These are phyloP conservation scores for Drosophila paramelanica DNA, from an alignment of 2,888 invertebrate genomes.

Conservation along the genomic window DNA sequence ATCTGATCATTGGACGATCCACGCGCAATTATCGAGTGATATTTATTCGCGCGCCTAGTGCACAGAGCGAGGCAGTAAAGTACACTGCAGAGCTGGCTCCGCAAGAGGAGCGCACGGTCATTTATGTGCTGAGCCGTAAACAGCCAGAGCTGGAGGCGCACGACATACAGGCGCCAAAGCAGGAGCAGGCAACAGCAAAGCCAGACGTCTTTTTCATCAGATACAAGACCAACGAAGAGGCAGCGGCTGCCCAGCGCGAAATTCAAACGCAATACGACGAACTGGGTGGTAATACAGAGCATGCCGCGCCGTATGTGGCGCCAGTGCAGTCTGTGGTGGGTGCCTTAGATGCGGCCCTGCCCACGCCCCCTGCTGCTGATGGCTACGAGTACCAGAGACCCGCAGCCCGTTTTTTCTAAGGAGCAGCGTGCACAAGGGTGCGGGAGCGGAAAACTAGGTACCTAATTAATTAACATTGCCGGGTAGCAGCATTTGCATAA, in stretches of 20 bases:
- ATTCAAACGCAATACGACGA: constrained; percentile 84
- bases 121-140: constrained; percentile 84
- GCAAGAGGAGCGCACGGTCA: constrained; percentile 84
- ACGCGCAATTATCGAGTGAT: constrained; percentile 84
- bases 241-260: constrained; percentile 81
- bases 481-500: constrained; percentile 52
- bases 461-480: constrained; percentile 41
- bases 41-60: constrained; percentile 83
- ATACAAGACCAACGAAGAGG: constrained; percentile 84
- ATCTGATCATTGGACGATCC: constrained; percentile 81
- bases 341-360: constrained; percentile 52
- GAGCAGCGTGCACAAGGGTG: neutral
- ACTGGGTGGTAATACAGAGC: constrained; percentile 82
- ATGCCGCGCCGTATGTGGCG: constrained; percentile 78
- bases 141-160: constrained; percentile 75
- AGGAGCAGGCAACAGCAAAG: constrained; percentile 68
- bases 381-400: constrained; percentile 78
- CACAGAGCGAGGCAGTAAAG: constrained; percentile 57
- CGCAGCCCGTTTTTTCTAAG: constrained; percentile 19
- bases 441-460: constrained; percentile 13
- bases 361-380: constrained; percentile 44
- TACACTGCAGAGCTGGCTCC: constrained; percentile 82
- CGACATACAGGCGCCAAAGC: constrained; percentile 78
- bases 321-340: constrained; percentile 82
- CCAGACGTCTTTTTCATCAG: constrained; percentile 84